Evolutionary conservation across 2,797 vertebrate genomes (phyloP).

Genomic region (Arnoldichthys spilopterus): DNA sequence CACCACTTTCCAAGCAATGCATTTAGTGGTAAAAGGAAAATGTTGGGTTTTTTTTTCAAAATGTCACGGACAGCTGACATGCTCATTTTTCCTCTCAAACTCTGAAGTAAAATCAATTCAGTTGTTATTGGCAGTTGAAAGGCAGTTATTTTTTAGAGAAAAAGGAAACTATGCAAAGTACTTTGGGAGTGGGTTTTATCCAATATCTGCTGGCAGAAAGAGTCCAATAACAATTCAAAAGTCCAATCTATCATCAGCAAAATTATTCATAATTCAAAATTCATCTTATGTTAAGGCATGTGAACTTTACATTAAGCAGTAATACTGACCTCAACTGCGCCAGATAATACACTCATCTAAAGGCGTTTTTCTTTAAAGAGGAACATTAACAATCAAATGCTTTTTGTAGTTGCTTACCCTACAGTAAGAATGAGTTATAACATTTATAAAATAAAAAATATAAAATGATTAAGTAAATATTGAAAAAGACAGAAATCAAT

Average conservation of each 20-base stretch:
- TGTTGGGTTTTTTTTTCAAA: slow-evolving; percentile 15
- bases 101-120: slow-evolving; percentile 34
- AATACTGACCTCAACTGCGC: not conserved
- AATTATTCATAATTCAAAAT: too few species aligned
- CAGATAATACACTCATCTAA: not conserved
- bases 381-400: not conserved
- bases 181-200: slow-evolving; percentile 44
- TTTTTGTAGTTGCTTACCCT: not conserved
- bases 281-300: slow-evolving; percentile 14
- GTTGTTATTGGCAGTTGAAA: slow-evolving; percentile 48
- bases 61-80: slow-evolving; percentile 36
- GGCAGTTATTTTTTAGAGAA: slow-evolving; percentile 34
- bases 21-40: slow-evolving; percentile 40
- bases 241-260: not conserved
- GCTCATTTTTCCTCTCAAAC: slow-evolving; percentile 28
- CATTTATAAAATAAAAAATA: too few species aligned
- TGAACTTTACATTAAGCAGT: slow-evolving; percentile 5
- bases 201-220: slow-evolving; percentile 21
- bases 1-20: slow-evolving; percentile 27
- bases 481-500: too few species aligned
- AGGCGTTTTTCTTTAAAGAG: slow-evolving; percentile 25
- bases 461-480: too few species aligned
- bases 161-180: slow-evolving; percentile 53
- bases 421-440: too few species aligned
- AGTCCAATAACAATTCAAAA: not conserved